Conservation (phyloP, 2,888 invertebrate genomes). For the Hemicrepidius hirtus region DNA sequence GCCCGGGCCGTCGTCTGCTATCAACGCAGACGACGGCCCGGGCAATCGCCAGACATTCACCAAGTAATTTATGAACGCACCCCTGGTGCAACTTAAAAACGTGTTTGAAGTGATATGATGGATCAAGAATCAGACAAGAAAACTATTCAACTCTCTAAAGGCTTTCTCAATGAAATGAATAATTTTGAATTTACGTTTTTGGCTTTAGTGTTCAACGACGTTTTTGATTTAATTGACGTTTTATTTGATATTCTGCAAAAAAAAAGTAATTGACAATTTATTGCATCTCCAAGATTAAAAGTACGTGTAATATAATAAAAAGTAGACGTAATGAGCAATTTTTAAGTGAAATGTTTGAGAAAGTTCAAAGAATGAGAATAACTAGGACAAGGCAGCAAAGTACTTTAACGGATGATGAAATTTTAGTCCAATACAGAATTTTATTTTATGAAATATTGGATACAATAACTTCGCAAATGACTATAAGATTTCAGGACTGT, state of each 20-base stretch:
- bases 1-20: no score
- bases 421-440: no score
- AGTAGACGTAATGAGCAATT: background rate
- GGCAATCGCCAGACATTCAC: no score
- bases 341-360: background rate
- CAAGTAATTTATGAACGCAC: no score
- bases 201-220: background rate
- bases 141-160: background rate
- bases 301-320: background rate
- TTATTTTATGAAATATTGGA: no score
- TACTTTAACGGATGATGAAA: no score
- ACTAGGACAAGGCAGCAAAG: background rate
- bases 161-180: constrained; percentile 13
- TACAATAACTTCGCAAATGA: no score
- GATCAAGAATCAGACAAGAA: background rate
- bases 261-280: constrained; percentile 1
- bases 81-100: no score
- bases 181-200: constrained; percentile 12
- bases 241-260: constrained; percentile 21
- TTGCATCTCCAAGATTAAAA: background rate
- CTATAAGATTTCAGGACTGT: background rate
- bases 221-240: background rate
- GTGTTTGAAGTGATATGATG: no score
- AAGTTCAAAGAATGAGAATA: background rate
- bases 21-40: no score